These are phyloP conservation scores for Potorous gilbertii DNA, from an alignment of 2,797 vertebrate species.

Conservation along the genomic window DNA sequence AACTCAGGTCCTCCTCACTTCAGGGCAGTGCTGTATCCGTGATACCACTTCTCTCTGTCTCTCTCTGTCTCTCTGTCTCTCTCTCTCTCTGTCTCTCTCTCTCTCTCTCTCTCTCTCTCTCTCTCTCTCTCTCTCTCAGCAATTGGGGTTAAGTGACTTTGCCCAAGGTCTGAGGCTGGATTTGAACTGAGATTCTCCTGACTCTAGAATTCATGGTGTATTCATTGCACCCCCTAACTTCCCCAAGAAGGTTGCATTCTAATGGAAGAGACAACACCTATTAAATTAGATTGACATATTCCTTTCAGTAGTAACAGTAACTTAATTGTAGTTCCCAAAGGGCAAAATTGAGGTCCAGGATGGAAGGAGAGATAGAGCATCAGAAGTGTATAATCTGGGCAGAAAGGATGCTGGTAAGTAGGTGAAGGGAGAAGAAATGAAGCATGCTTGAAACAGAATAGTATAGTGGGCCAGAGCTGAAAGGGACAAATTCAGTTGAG, in stretches of 20 bases:
- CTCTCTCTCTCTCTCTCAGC: too few relatives aligned
- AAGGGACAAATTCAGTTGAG: background rate
- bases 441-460: background rate
- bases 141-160: background rate
- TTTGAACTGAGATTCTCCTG: background rate
- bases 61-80: too few relatives aligned
- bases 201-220: background rate
- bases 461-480: background rate
- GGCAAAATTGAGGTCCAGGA: background rate
- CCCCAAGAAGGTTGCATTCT: background rate
- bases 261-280: background rate
- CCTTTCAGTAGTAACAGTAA: background rate
- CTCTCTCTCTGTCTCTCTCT: too few relatives aligned
- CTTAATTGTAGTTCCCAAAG: background rate
- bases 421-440: background rate
- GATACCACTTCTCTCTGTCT: too few relatives aligned
- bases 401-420: background rate
- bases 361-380: background rate
- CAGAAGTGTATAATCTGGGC: background rate
- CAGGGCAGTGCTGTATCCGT: too few relatives aligned
- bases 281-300: background rate
- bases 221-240: background rate
- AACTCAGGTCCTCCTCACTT: too few relatives aligned
- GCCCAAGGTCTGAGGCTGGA: background rate
- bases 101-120: too few relatives aligned